Conservation (phyloP, 1,140 invertebrate species). For the Magallana gigas region DNA sequence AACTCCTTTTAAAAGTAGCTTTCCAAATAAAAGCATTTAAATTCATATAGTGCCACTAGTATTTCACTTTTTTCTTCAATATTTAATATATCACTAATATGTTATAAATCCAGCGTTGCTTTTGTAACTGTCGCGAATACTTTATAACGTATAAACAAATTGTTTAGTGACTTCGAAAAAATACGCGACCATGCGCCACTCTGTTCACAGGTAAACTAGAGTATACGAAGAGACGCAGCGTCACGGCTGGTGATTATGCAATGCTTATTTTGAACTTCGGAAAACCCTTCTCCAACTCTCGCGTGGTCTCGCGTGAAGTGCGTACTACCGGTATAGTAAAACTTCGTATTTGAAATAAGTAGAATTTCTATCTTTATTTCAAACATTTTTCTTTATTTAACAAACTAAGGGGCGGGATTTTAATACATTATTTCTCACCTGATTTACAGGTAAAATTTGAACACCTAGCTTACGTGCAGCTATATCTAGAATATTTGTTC, state of each 20-base stretch:
- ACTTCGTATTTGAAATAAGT: conserved; percentile 28
- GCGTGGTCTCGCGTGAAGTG: background rate
- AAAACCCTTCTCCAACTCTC: background rate
- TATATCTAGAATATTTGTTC: too few species aligned
- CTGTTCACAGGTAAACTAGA: conserved; percentile 21
- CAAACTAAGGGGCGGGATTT: background rate
- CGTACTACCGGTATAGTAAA: background rate
- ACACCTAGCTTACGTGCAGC: too few species aligned
- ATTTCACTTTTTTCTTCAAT: background rate
- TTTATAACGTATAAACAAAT: conserved; percentile 3
- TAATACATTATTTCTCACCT: background rate
- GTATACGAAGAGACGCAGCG: background rate
- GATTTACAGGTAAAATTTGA: conserved; percentile 23
- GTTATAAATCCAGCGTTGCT: background rate
- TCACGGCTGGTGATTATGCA: conserved; percentile 30
- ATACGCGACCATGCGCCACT: conserved; percentile 13
- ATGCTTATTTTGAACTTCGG: conserved; percentile 33
- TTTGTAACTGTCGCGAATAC: background rate
- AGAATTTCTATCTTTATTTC: conserved; percentile 10
- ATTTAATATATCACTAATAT: background rate
- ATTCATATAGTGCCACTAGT: conserved; percentile 1
- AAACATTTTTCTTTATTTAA: background rate
- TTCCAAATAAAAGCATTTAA: conserved; percentile 10
- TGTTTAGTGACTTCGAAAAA: conserved; percentile 17
- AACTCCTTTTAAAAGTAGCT: conserved; percentile 2